Evolutionary conservation across 2,797 vertebrate genomes (phyloP), one percentile per base, ranked within the genome.

Genomic region (Iguana delicatissima): DNA sequence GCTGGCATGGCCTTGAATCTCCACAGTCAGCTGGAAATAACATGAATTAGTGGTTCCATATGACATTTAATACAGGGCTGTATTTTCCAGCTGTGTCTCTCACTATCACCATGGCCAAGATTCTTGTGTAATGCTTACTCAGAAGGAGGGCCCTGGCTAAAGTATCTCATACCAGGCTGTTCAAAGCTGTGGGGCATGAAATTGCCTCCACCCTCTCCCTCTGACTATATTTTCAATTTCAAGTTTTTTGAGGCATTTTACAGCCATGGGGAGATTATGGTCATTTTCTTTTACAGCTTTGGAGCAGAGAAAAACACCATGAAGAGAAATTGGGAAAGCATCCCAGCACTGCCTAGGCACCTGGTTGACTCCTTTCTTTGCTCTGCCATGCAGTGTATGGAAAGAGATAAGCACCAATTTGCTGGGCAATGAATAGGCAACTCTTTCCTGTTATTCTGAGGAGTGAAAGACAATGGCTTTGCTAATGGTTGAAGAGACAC

Each of bases 21-120:
- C 50, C 64, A 35, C n/a, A 72, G 29, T 18, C 64, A 29, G 1
- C 29, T 59, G n/a, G 50, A 86, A 57, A n/a, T 12, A 22, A 14
- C 50, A 82, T 73, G 52, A 55, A 85, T 12, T 73, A 38, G 80
- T 88, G 80, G 13, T 81, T 88, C 57, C 42, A 81, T 29, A 20
- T 82, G 24, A 5, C 79, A 88, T 62, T 73, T 73, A 69, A 16
- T 67, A 55, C n/a, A 79, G 38, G 6, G 8, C 32, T 82, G 32
- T 83, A 24, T 83, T 83, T n/a, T 38, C 59, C 38, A 62, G 81
- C 57, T 62, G 18, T 64, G 35, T 20, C 24, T 38, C 29, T 10
- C 80, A 22, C 32, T 35, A 3, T 82, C n/a, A 35, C 29, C 55
- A 57, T 81, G 16, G 52, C 52, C 50, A 82, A 18, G 52, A n/a